Conservation (phyloP, 2,888 invertebrate genomes). For the Leptarthrus brevirostris region DNA sequence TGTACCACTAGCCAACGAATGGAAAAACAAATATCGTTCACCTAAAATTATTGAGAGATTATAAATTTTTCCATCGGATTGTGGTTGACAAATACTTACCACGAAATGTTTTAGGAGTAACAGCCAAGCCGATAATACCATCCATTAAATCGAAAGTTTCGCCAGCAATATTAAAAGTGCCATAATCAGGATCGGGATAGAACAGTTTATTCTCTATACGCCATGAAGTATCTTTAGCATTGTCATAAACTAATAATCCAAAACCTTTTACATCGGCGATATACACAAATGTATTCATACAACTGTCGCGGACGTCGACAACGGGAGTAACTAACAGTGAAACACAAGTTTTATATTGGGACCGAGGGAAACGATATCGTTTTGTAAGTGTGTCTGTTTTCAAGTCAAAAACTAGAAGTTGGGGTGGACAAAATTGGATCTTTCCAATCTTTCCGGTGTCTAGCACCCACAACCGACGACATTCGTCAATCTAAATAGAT, state of each 20-base stretch:
- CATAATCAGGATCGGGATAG: conserved; percentile 71
- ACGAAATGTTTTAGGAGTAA: no score
- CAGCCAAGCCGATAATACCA: conserved; percentile 73
- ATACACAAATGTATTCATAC: conserved; percentile 72
- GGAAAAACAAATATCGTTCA: conserved; percentile 73
- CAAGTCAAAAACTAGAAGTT: conserved; percentile 79
- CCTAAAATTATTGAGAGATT: no score
- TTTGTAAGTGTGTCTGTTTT: conserved; percentile 70
- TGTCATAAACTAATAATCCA: conserved; percentile 74
- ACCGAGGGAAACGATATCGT: conserved; percentile 62
- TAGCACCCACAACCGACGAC: conserved; percentile 75
- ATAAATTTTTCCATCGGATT: no score
- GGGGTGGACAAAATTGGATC: conserved; percentile 74
- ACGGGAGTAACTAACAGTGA: conserved; percentile 65
- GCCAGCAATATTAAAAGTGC: conserved; percentile 71
- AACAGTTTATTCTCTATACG: conserved; percentile 71
- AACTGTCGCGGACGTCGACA: conserved; percentile 71
- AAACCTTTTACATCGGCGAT: conserved; percentile 74
- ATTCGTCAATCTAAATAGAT: conserved; percentile 73
- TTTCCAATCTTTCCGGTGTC: conserved; percentile 74
- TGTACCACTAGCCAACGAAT: conserved; percentile 73
- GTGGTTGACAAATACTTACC: no score
- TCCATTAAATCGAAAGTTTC: conserved; percentile 77
- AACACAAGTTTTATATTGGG: conserved; percentile 58
- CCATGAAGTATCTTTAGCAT: conserved; percentile 69